Evolutionary conservation across 2,888 invertebrate species (phyloP).

Genomic region (Noctuana brunneofusca): DNA sequence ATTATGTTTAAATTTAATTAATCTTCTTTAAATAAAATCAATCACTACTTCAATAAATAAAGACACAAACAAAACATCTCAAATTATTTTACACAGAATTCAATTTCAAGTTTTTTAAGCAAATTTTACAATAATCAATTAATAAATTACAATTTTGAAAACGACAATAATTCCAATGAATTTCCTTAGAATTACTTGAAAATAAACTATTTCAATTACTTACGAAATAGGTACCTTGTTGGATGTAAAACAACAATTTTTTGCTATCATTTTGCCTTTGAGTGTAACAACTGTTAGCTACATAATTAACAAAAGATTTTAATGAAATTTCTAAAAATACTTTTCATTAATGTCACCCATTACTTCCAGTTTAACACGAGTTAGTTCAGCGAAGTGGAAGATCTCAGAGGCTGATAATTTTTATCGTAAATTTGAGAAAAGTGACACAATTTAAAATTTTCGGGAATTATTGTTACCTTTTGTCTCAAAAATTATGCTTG

Average conservation of each 20-base stretch:
- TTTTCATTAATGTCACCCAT: slow-evolving; percentile 27
- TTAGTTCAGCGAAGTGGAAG: slow-evolving; percentile 16
- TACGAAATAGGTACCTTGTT: too few relatives aligned
- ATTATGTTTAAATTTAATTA: too few relatives aligned
- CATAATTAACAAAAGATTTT: slow-evolving; percentile 33
- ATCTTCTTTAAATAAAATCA: too few relatives aligned
- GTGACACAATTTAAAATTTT: slow-evolving; percentile 5
- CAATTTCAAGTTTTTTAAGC: too few relatives aligned
- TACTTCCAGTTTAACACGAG: slow-evolving; percentile 44
- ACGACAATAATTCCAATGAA: too few relatives aligned
- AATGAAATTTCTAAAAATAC: slow-evolving; percentile 20
- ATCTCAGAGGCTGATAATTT: slow-evolving; percentile 21
- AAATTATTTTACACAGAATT: too few relatives aligned
- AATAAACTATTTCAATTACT: too few relatives aligned
- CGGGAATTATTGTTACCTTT: background rate
- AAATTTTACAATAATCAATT: too few relatives aligned
- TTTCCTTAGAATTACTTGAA: too few relatives aligned
- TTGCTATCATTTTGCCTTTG: background rate
- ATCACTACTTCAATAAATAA: too few relatives aligned
- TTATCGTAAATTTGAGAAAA: slow-evolving; percentile 10
- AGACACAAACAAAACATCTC: too few relatives aligned
- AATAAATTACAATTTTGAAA: too few relatives aligned
- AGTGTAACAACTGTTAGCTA: background rate
- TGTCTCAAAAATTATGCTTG: background rate
- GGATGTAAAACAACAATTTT: background rate